phyloP scores from a whole-genome alignment of 2,888 invertebrate species.

The Disparrhopalites patrizii region DNA sequence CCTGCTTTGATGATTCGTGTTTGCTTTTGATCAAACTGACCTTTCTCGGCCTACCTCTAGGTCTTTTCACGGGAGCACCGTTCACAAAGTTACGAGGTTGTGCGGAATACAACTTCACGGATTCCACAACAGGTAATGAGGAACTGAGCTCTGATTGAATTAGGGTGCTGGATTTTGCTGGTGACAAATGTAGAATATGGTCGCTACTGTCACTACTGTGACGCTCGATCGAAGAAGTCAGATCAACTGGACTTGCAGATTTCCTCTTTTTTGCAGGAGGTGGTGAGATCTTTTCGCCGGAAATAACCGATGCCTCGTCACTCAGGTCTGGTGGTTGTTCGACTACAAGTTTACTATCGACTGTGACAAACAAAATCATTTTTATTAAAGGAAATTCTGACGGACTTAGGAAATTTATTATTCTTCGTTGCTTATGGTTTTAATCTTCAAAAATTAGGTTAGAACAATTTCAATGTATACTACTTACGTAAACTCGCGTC shows the following conservation, averaged over 20 bases:
- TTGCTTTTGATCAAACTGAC: not conserved
- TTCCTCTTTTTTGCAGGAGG: conserved; percentile 3
- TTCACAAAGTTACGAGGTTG: conserved; percentile 3
- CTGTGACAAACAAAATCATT: too few species aligned
- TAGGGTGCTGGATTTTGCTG: not conserved
- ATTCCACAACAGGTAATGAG: not conserved
- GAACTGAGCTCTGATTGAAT: not conserved
- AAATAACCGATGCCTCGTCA: too few species aligned
- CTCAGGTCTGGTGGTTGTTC: too few species aligned
- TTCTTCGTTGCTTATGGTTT: too few species aligned
- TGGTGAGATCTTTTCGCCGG: not conserved
- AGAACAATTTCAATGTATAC: too few species aligned
- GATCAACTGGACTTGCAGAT: not conserved
- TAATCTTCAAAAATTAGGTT: too few species aligned
- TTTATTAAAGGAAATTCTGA: too few species aligned
- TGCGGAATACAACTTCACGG: not conserved
- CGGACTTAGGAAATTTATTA: too few species aligned
- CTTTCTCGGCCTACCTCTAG: conserved; percentile 20
- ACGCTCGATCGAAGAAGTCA: too few species aligned
- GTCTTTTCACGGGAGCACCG: not conserved
- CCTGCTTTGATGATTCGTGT: not conserved
- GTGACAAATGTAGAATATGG: not conserved
- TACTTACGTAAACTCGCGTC: not conserved
- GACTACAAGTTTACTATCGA: too few species aligned
- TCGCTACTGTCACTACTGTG: not conserved